Evolutionary conservation across 2,797 vertebrate species (phyloP).

Genomic region (Naso thynnoides): DNA sequence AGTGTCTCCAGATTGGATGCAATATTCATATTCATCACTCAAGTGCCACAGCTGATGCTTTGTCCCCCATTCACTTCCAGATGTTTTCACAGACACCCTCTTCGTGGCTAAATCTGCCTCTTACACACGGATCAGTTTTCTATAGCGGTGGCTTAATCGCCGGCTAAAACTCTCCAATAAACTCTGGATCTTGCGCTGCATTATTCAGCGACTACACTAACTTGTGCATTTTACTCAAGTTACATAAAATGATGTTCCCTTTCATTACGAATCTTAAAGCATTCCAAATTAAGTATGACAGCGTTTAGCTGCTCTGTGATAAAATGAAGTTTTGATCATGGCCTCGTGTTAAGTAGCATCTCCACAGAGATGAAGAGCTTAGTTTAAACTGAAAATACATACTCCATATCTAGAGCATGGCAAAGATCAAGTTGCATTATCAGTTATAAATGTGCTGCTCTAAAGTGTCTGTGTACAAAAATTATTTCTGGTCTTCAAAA

Average conservation of each 20-base stretch:
- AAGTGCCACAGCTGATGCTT: conserved; percentile 64
- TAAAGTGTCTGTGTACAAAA: conserved; percentile 13
- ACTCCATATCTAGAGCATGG: conserved; percentile 37
- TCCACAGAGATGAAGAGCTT: conserved; percentile 46
- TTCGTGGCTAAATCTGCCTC: conserved; percentile 48
- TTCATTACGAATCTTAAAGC: conserved; percentile 22
- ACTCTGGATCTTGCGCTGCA: conserved; percentile 34
- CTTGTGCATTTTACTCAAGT: conserved; percentile 39
- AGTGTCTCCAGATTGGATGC: conserved; percentile 44
- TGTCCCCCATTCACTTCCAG: conserved; percentile 48
- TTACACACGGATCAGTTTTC: conserved; percentile 46
- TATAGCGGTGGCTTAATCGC: conserved; percentile 54
- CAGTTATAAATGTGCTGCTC: conserved; percentile 27
- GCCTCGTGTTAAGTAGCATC: conserved; percentile 21
- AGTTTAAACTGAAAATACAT: conserved; percentile 44
- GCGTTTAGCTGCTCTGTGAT: conserved; percentile 22
- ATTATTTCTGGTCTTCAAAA: conserved; percentile 25
- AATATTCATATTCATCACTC: conserved; percentile 56
- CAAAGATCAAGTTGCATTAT: conserved; percentile 49
- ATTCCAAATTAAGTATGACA: conserved; percentile 39
- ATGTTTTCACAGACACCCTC: conserved; percentile 55
- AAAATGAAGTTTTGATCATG: conserved; percentile 38
- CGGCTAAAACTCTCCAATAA: conserved; percentile 30
- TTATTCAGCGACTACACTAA: conserved; percentile 42
- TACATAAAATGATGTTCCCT: conserved; percentile 32